Conservation (phyloP, 2,888 invertebrate species). For the Eubasilissa splendida region DNA sequence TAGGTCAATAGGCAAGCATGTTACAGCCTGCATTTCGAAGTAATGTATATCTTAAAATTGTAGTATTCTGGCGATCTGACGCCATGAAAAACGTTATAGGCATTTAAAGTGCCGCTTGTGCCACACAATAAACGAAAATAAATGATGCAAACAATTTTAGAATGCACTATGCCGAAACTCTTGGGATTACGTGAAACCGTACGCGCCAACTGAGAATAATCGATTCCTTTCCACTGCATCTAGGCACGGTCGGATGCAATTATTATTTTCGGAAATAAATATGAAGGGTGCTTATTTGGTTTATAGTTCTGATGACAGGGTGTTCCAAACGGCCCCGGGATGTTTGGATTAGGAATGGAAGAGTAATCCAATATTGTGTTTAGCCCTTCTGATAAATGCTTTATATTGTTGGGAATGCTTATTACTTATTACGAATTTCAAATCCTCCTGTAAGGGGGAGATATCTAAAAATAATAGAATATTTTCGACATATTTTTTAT, state of each 20-base stretch:
- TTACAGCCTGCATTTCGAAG: too few relatives aligned
- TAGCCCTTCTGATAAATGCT: background rate
- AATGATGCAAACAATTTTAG: too few relatives aligned
- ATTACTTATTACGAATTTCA: background rate
- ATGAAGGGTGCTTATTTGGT: background rate
- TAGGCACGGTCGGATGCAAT: background rate
- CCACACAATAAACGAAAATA: too few relatives aligned
- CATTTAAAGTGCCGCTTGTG: too few relatives aligned
- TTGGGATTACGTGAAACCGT: background rate
- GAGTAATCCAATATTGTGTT: slow-evolving; percentile 5
- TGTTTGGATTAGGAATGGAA: background rate
- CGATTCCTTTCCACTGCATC: background rate
- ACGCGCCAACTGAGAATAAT: background rate
- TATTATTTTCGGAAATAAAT: slow-evolving; percentile 9
- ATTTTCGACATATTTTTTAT: too few relatives aligned
- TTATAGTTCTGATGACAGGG: slow-evolving; percentile 3
- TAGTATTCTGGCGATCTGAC: too few relatives aligned
- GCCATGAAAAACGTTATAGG: too few relatives aligned
- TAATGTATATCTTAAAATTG: too few relatives aligned
- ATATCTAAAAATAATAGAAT: too few relatives aligned
- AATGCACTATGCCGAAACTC: background rate
- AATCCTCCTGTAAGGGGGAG: background rate
- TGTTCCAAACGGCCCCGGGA: background rate
- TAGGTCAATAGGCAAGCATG: too few relatives aligned
- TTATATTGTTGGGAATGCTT: background rate